Percentiles rank a stretch among this genome's conserved stretches.
These are phyloP conservation scores for Cyclargus thomasi DNA, from an alignment of 1,140 invertebrate genomes.

Conservation along the genomic window DNA sequence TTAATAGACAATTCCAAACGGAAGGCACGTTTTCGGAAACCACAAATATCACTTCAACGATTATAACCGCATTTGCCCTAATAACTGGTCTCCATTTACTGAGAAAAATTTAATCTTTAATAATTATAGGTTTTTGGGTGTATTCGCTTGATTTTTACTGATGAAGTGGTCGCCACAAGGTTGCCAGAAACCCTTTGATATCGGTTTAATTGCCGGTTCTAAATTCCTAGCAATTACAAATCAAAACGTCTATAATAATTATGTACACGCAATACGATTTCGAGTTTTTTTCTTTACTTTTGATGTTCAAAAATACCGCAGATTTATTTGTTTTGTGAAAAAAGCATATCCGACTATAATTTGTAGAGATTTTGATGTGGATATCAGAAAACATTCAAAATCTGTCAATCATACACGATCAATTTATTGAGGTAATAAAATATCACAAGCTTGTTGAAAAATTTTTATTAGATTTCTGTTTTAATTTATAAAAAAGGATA, in stretches of 20 bases:
- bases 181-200: slow-evolving; percentile 28
- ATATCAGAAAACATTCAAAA: background rate
- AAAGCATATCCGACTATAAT: background rate
- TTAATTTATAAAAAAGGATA: too few relatives aligned
- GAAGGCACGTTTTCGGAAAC: slow-evolving; percentile 45
- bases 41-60: slow-evolving; percentile 42
- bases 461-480: too few relatives aligned
- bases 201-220: slow-evolving; percentile 45
- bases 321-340: background rate
- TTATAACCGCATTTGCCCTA: slow-evolving; percentile 71
- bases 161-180: slow-evolving; percentile 46
- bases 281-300: background rate
- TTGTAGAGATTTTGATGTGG: background rate
- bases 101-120: slow-evolving; percentile 52
- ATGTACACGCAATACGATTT: slow-evolving; percentile 30
- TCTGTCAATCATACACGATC: background rate
- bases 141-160: slow-evolving; percentile 46
- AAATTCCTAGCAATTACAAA: slow-evolving; percentile 35
- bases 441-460: background rate
- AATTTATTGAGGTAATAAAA: background rate
- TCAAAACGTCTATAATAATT: slow-evolving; percentile 34
- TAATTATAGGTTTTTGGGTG: slow-evolving; percentile 67
- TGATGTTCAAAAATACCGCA: background rate
- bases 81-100: slow-evolving; percentile 49
- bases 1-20: slow-evolving; percentile 30